Conservation (phyloP, 30 jellyfish, hydroid and myxozoan species). For the Phacellophora camtschatica region DNA sequence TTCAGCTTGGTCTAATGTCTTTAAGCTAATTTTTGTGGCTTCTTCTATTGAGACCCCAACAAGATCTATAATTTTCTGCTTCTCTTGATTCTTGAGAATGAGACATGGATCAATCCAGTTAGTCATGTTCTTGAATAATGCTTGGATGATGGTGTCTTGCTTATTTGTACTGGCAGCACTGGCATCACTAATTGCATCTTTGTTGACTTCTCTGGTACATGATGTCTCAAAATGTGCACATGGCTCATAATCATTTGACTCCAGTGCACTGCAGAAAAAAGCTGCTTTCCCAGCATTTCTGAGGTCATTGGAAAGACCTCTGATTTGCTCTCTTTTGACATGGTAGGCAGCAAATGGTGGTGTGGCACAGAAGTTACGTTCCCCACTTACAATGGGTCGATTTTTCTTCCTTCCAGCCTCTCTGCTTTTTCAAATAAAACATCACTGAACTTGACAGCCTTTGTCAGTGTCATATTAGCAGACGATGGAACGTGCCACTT, state of each 20-base stretch:
- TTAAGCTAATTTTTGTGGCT: background rate
- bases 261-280: slow-evolving; percentile 4
- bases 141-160: slow-evolving; percentile 1
- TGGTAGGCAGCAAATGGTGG: slow-evolving; percentile 25
- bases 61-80: background rate
- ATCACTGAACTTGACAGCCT: slow-evolving; percentile 25
- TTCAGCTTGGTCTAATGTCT: slow-evolving; percentile 6
- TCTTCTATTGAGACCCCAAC: slow-evolving; percentile 26
- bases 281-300: slow-evolving; percentile 11
- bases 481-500: slow-evolving; percentile 25
- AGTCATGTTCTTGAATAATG: background rate
- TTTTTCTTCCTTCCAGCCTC: slow-evolving; percentile 13
- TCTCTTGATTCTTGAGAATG: background rate
- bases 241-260: slow-evolving; percentile 59
- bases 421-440: background rate
- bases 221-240: slow-evolving; percentile 38
- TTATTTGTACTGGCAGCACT: background rate
- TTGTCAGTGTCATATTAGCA: slow-evolving; percentile 11
- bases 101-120: background rate
- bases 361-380: slow-evolving; percentile 17
- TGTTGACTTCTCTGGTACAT: background rate
- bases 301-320: background rate
- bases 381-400: slow-evolving; percentile 36
- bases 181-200: background rate
- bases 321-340: slow-evolving; percentile 8